Evolutionary conservation across 2,113 vertebrate genomes (phyloP), one percentile per base, ranked within the genome.

Genomic region (Cynocephalus volans): DNA sequence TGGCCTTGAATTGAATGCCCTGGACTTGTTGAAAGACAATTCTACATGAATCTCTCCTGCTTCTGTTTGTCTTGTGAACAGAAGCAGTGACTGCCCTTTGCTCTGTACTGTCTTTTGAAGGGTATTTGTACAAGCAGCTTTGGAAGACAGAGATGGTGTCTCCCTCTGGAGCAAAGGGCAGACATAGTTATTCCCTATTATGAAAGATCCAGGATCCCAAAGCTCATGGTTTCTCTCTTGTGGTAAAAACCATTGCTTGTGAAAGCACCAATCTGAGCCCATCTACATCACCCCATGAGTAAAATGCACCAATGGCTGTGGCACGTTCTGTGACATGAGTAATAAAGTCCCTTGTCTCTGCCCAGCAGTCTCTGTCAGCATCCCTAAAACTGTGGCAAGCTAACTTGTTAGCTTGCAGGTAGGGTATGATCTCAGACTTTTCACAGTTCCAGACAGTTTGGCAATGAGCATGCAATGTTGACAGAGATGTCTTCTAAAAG

Each of bases 261-360:
- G n/a, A 10, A 5, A 24, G 4, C 19, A 41, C 15, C n/a, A 48
- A 28, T 73, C 18, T 33, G 26, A 96, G n/a, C 15, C 9, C n/a
- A 50, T 75, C 15, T 28, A 17, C 2, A 52, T 50, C 18, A 54
- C 17, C 0, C 23, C 13, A 13, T 8, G 41, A 10, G 1, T 8
- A 19, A 21, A 50, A 52, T 79, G 5, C 56, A 56, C 21, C 48
- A 33, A 77, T 33, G 2, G 41, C 65, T 31, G 24, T 18, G 1
- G 12, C 77, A 3, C 48, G 84, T 93, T 18, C 12, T 90, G 12
- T 50, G 36, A 56, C 41, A 6, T 70, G 33, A 12, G 45, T 58
- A 93, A 72, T 50, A 9, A 83, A 72, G 14, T 15, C 18, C 41
- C 69, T 92, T 87, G 72, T 80, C 33, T 93, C 12, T 76, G 8